phyloP scores from a whole-genome alignment of 2,113 vertebrate genomes.

The Anas platyrhynchos region DNA sequence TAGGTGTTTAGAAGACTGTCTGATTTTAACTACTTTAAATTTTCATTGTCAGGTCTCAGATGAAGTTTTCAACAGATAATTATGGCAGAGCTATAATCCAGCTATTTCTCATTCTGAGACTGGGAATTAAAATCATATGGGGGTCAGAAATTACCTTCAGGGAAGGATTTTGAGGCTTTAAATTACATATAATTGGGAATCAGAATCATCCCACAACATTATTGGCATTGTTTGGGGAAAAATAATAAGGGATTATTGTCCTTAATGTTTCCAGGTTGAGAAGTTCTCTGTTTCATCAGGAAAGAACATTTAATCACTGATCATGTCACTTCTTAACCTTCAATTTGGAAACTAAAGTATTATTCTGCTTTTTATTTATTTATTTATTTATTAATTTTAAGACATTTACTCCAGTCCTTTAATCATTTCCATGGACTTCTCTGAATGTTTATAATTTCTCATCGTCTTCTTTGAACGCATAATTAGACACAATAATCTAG shows the following conservation, averaged over 20 bases:
- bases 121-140: constrained; percentile 30
- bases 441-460: not conserved
- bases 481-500: not conserved
- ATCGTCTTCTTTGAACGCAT: not conserved
- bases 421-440: constrained; percentile 1
- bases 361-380: not conserved
- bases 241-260: constrained; percentile 17
- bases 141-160: constrained; percentile 21
- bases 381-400: not conserved
- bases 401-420: not conserved
- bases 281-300: not conserved
- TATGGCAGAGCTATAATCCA: not conserved
- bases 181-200: not conserved
- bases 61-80: constrained; percentile 25
- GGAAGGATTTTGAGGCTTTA: constrained; percentile 28
- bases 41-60: not conserved
- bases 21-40: not conserved
- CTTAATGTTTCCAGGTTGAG: not conserved
- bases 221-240: not conserved
- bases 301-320: constrained; percentile 8
- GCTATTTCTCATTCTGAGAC: not conserved
- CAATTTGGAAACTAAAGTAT: not conserved
- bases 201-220: constrained; percentile 12
- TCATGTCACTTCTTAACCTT: constrained; percentile 9
- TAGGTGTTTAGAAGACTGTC: not conserved